Base-by-base conservation (phyloP, 2,113 vertebrate species). In the Camelus bactrianus region DNA sequence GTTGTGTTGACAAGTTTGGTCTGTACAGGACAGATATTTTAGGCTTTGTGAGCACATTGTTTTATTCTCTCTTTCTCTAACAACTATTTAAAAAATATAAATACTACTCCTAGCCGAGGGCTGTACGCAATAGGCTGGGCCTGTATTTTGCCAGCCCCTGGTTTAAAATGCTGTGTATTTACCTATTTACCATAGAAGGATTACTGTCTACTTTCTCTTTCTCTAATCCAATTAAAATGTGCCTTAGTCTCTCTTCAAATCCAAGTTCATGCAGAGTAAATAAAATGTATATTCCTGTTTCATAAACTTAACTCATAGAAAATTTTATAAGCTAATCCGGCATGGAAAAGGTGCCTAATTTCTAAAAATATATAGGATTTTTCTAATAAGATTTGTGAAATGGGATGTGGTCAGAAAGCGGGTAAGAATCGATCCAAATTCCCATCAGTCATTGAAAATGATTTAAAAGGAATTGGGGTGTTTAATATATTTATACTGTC, bases 181-280 rank as follows among this genome's bases (percentile, higher is more conserved):
- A 35, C 60, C 76, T 93, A 0, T 64, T n/a, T 17, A 84, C 15
- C 62, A 46, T 2, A 80, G 5, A 90, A 38, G 91, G 30, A 65
- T 32, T 96, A 50, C 83, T 87, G 89, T 96, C 6, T 22, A 0
- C 65, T 94, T 96, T 28, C 60, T 97, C 13, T 94, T 86, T 89
- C 16, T 88, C 35, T 28, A 94, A 94, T 89, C 3, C 60, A 91
- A 11, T n/a, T 79, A 46, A 94, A 46, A 85, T 67, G 89, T 20
- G 0, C 56, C 15, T 92, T 93, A 4, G 54, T 62, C 5, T 24
- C 28, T 87, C 58, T 38, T 35, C 35, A 93, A 76, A 89, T n/a
- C 75, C 19, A 88, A 92, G 19, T 72, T 65, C 84, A 83, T 69
- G 26, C 50, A 85, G 28, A 65, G 16, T 50, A 88, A 89, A 42